Evolutionary conservation across 2,888 invertebrate species (phyloP).

Genomic region (Myopa testacea): DNA sequence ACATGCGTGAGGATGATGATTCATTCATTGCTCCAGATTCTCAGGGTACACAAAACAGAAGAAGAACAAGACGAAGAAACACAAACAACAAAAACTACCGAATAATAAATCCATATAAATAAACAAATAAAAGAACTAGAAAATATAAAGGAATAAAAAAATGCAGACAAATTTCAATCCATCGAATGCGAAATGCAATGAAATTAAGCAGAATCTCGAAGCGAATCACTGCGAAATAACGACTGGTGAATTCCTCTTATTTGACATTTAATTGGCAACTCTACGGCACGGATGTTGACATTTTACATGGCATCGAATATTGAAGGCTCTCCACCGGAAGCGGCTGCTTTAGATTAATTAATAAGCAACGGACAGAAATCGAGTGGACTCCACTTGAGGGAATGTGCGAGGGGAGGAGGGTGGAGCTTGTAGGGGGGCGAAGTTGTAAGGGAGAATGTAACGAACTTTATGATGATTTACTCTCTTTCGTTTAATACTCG

Average conservation of each 20-base stretch:
- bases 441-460: neutral
- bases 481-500: neutral
- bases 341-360: slow-evolving; percentile 35
- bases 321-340: slow-evolving; percentile 27
- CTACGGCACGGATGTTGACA: neutral
- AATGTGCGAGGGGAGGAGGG: neutral
- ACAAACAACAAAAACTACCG: neutral
- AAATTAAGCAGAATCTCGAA: slow-evolving; percentile 11
- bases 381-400: neutral
- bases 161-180: neutral
- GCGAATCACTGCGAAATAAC: neutral
- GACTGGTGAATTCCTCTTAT: neutral
- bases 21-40: neutral
- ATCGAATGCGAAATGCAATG: neutral
- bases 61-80: neutral
- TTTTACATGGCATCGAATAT: neutral
- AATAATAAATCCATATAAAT: neutral
- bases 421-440: neutral
- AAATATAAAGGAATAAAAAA: neutral
- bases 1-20: neutral
- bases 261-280: slow-evolving; percentile 9
- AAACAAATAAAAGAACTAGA: neutral
- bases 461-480: neutral
- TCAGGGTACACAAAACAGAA: neutral
- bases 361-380: slow-evolving; percentile 19